Conservation (phyloP, 2,113 vertebrate species). For the Bucco capensis region DNA sequence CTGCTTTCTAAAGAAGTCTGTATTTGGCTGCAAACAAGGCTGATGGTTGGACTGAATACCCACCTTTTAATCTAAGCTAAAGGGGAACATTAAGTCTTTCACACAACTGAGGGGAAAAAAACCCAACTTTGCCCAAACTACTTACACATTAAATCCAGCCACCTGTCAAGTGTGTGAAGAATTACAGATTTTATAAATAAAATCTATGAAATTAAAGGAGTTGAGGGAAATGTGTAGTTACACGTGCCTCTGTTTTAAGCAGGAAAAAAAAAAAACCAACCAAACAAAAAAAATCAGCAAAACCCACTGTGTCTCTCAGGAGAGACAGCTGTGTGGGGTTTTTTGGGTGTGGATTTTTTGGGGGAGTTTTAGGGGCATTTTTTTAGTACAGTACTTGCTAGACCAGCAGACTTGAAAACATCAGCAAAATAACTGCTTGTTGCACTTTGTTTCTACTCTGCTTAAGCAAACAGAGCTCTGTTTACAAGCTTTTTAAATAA, state of each 20-base stretch:
- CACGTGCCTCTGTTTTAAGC: neutral
- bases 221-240: neutral
- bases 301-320: neutral
- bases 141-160: neutral
- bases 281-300: neutral
- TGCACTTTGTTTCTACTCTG: conserved; percentile 27
- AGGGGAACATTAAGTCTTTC: neutral
- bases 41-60: neutral
- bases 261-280: neutral
- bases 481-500: conserved; percentile 30
- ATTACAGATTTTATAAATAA: neutral
- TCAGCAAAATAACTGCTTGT: conserved; percentile 13
- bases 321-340: neutral
- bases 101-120: neutral
- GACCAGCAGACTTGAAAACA: conserved; percentile 9
- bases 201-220: neutral
- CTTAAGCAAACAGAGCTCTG: conserved; percentile 14
- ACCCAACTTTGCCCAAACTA: neutral
- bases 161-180: neutral
- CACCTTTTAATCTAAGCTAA: neutral
- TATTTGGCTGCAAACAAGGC: neutral
- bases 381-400: neutral
- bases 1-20: neutral
- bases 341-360: too few relatives aligned
- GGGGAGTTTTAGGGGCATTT: neutral